These are phyloP conservation scores for Ammodytes dubius DNA, from an alignment of 2,113 vertebrate genomes.

Conservation along the genomic window DNA sequence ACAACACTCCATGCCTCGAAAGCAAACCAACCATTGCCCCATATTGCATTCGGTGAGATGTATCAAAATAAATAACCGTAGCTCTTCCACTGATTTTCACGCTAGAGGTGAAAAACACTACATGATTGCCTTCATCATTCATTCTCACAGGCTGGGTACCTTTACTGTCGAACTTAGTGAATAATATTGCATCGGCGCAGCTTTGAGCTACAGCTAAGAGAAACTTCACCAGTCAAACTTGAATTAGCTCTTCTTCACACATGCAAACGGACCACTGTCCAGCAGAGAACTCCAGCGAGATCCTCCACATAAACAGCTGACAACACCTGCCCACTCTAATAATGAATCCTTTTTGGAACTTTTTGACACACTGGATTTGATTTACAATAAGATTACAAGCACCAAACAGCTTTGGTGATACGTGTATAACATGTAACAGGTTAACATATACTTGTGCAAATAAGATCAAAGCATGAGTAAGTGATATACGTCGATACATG, in stretches of 20 bases:
- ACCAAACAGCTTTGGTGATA: slow-evolving; percentile 68
- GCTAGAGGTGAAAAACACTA: slow-evolving; percentile 63
- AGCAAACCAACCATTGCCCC: slow-evolving; percentile 50
- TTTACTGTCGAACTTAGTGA: slow-evolving; percentile 56
- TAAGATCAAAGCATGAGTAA: slow-evolving; percentile 61
- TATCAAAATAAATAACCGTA: slow-evolving; percentile 82
- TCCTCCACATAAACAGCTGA: slow-evolving; percentile 26
- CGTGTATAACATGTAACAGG: slow-evolving; percentile 37
- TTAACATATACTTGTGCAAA: slow-evolving; percentile 72
- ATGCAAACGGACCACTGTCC: slow-evolving; percentile 55
- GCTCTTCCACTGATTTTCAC: slow-evolving; percentile 62
- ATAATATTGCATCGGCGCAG: slow-evolving; percentile 74
- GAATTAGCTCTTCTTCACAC: slow-evolving; percentile 42
- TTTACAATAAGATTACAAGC: slow-evolving; percentile 62
- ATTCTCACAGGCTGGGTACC: slow-evolving; percentile 73
- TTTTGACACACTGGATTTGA: slow-evolving; percentile 76
- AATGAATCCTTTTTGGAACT: slow-evolving; percentile 29
- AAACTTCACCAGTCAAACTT: slow-evolving; percentile 50
- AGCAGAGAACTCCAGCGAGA: slow-evolving; percentile 29
- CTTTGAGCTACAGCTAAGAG: slow-evolving; percentile 63
- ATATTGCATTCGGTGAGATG: slow-evolving; percentile 72
- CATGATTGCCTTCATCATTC: slow-evolving; percentile 81
- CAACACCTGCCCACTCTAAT: slow-evolving; percentile 29
- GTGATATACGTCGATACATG: slow-evolving; percentile 51
- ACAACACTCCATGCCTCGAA: slow-evolving; percentile 23